Evolutionary conservation across 2,113 vertebrate genomes (phyloP), one percentile per base, ranked within the genome.

Genomic region (Geococcyx californianus): DNA sequence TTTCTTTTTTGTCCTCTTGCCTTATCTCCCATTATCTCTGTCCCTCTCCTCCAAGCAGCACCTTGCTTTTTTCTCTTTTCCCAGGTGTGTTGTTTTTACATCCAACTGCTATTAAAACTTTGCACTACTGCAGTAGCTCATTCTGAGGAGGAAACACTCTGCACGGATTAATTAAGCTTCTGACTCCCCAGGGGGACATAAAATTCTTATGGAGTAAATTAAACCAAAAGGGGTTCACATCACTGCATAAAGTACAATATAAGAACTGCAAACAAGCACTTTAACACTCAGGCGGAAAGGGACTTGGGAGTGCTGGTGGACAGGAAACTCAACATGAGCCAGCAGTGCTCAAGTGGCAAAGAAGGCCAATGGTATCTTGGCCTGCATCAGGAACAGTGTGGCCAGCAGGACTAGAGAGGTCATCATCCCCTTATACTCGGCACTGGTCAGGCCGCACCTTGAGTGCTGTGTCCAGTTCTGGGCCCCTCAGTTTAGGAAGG

Each of bases 111-210:
- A 47, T 47, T 47, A 47, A 63, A 94, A 62, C 47, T 45, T 60
- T 34, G 45, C 49, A 62, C 44, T 79, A 59, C 72, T 82, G n/a
- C 76, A 66, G 62, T 63, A 88, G 72, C 83, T 86, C 70, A 67
- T 90, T 84, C 63, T 56, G 47, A 91, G 82, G 42, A 90, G 52
- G 59, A 88, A 93, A 76, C 44, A 60, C 68, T 93, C 66, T 89
- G 49, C 56, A 90, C 70, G 36, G 54, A 91, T 91, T 94, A 72
- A 91, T 81, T 80, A 91, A 94, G 67, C 80, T 79, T 94, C 86
- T 76, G 76, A 85, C 84, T 87, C 81, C 63, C 49, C 64, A 59
- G 69, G 33, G 70, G 21, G 45, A 92, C 77, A 55, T 54, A 62
- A 79, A 1, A 1, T 84, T 82, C 87, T 88, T 72, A 62, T 4